These are phyloP conservation scores for Hyppa rectilinea DNA, from an alignment of 2,888 invertebrate genomes.

Conservation along the genomic window DNA sequence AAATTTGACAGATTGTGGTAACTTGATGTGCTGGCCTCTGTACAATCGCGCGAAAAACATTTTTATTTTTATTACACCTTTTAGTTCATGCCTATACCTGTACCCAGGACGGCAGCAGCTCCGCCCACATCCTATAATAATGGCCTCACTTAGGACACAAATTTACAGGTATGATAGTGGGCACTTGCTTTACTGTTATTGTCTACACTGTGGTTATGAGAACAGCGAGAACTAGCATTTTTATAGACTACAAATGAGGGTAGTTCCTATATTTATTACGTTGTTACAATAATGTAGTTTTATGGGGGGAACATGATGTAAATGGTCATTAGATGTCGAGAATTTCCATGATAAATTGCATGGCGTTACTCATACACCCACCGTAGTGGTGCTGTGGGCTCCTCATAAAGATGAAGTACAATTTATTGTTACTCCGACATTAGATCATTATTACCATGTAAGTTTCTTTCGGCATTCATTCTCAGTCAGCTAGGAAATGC, in stretches of 20 bases:
- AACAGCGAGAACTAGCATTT: slow-evolving; percentile 25
- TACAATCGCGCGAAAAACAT: slow-evolving; percentile 15
- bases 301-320: background rate
- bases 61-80: slow-evolving; percentile 18
- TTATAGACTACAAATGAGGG: slow-evolving; percentile 41
- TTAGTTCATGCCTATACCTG: slow-evolving; percentile 4
- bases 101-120: background rate
- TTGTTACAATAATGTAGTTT: slow-evolving; percentile 33
- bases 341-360: background rate
- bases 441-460: too few relatives aligned
- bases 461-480: too few relatives aligned
- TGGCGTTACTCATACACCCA: background rate
- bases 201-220: slow-evolving; percentile 34
- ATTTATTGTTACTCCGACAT: too few relatives aligned
- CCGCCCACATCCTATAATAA: slow-evolving; percentile 9
- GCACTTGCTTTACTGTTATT: slow-evolving; percentile 59
- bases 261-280: slow-evolving; percentile 18
- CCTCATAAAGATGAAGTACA: background rate
- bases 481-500: too few relatives aligned
- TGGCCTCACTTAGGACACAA: slow-evolving; percentile 32
- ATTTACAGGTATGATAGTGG: slow-evolving; percentile 46
- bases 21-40: too few relatives aligned
- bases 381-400: background rate
- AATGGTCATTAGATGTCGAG: background rate
- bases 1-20: too few relatives aligned